Evolutionary conservation across 2,888 invertebrate species (phyloP).

Genomic region (Drosophila meridionalis): DNA sequence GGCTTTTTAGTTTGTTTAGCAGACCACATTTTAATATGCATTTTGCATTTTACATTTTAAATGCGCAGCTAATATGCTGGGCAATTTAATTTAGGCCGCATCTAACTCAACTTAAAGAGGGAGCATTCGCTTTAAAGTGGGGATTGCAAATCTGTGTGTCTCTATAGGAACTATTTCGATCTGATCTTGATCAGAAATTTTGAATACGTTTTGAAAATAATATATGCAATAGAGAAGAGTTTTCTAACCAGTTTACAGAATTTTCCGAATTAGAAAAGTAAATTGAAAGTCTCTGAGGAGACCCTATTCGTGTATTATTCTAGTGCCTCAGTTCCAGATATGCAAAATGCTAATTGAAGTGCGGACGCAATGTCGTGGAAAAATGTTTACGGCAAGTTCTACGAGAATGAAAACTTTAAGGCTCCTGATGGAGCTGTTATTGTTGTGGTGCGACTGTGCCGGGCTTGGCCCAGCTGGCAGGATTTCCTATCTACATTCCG

Average conservation of each 20-base stretch:
- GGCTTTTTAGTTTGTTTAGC: slow-evolving; percentile 20
- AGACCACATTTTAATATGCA: slow-evolving; percentile 49
- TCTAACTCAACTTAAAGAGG: neutral
- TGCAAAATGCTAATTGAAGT: slow-evolving; percentile 69
- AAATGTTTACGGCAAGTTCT: slow-evolving; percentile 65
- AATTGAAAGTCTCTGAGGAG: slow-evolving; percentile 15
- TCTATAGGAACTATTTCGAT: neutral
- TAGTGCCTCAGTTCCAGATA: neutral
- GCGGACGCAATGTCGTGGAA: slow-evolving; percentile 78
- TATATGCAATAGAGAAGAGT: neutral
- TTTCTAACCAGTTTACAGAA: neutral
- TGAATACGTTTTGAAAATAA: neutral
- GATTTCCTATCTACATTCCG: slow-evolving; percentile 17
- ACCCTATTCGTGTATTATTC: neutral
- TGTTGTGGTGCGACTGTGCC: slow-evolving; percentile 20
- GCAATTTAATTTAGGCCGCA: slow-evolving; percentile 19
- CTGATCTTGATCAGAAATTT: neutral
- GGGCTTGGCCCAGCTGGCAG: slow-evolving; percentile 36
- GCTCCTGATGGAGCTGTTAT: slow-evolving; percentile 36
- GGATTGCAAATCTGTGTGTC: neutral
- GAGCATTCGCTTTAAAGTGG: neutral
- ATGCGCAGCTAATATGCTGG: slow-evolving; percentile 18
- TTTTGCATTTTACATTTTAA: slow-evolving; percentile 52
- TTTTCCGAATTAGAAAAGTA: slow-evolving; percentile 12
- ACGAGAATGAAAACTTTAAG: slow-evolving; percentile 59